Percentiles rank a stretch among this genome's conserved stretches.
Conservation (phyloP, 2,888 invertebrate species). For the Drosophila aldrichi region DNA sequence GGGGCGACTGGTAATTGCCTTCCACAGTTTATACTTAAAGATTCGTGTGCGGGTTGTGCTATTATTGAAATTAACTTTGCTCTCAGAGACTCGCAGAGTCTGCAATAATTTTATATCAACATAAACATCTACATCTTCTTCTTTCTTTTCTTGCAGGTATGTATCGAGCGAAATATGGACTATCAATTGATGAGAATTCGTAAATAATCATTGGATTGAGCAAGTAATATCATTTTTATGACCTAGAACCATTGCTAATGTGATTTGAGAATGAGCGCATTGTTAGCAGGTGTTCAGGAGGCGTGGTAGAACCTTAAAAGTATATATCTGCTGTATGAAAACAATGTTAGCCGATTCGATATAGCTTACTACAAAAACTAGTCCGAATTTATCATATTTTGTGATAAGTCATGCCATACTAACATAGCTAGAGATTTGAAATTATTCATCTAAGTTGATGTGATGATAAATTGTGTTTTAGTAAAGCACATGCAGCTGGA, state of each 20-base stretch:
- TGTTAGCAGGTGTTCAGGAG: too few species aligned
- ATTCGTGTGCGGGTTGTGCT: slow-evolving; percentile 8
- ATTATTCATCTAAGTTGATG: too few species aligned
- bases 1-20: slow-evolving; percentile 48
- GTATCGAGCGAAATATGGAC: not conserved
- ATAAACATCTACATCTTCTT: slow-evolving; percentile 2
- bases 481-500: too few species aligned
- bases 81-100: not conserved
- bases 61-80: slow-evolving; percentile 6
- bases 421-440: too few species aligned
- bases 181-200: not conserved
- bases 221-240: not conserved
- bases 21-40: slow-evolving; percentile 10
- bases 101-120: slow-evolving; percentile 14
- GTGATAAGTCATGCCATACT: too few species aligned
- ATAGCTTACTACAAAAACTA: too few species aligned
- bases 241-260: not conserved
- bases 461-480: too few species aligned
- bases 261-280: not conserved
- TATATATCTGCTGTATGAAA: too few species aligned
- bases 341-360: too few species aligned
- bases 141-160: slow-evolving; percentile 46
- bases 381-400: too few species aligned
- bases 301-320: too few species aligned
- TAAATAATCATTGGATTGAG: not conserved